A percentile compares a stretch with the other conserved stretches of the same genome.
phyloP scores from a whole-genome alignment of 2,113 vertebrate species.

The Irena cyanogastra region DNA sequence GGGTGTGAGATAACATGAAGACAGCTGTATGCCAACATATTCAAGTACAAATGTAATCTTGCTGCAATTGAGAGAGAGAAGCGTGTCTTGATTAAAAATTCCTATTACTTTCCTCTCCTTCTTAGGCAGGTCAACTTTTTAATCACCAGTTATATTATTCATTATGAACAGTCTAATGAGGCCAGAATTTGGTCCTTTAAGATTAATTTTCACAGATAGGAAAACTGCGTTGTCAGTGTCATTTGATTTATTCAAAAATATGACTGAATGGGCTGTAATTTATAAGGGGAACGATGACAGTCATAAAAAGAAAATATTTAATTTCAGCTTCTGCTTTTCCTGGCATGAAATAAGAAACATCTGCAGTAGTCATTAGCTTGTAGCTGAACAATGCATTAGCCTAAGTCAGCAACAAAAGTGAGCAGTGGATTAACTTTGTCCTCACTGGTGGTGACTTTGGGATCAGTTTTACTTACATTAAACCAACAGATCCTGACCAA shows the following conservation, averaged over 20 bases:
- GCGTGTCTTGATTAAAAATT: constrained; percentile 16
- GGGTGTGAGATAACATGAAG: background rate
- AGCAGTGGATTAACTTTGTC: constrained; percentile 3
- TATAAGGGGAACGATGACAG: constrained; percentile 38
- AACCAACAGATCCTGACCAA: background rate
- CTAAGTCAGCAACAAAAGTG: constrained; percentile 8
- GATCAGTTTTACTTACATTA: background rate
- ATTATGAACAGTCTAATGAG: constrained; percentile 47
- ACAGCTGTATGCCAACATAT: background rate
- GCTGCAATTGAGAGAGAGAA: background rate
- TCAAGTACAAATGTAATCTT: background rate
- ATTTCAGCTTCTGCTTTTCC: constrained; percentile 60
- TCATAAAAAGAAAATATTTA: constrained; percentile 64
- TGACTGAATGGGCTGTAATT: constrained; percentile 45
- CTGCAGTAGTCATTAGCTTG: constrained; percentile 47
- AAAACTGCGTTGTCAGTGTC: constrained; percentile 49
- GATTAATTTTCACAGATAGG: constrained; percentile 47
- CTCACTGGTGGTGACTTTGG: background rate
- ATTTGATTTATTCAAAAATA: constrained; percentile 62
- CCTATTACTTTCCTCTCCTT: background rate
- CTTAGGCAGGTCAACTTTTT: constrained; percentile 21
- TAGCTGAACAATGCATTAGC: background rate
- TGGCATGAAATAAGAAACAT: constrained; percentile 54
- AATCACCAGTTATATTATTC: background rate
- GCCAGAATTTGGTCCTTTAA: constrained; percentile 38